Base-by-base conservation (phyloP, 2,797 vertebrate species). In the Emys orbicularis region DNA sequence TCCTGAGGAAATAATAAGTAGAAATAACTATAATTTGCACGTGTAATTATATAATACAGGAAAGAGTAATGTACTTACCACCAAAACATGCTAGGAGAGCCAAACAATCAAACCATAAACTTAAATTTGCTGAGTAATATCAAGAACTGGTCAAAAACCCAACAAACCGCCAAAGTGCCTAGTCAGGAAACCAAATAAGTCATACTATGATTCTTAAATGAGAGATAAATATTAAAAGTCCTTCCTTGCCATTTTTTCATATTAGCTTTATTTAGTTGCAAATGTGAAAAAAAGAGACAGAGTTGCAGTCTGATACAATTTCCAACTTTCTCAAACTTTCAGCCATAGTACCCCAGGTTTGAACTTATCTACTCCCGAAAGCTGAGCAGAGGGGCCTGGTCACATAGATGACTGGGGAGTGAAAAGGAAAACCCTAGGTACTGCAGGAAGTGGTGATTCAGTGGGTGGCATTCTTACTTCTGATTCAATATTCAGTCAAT, bases 1-100 rank as follows among this genome's bases (percentile, higher is more conserved):
- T 91, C 93, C 87, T 88, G 85, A 95, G 65, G 94, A 96, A 96
- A 84, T 76, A 93, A 23, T 11, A 83, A 88, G 37, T 31, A 88
- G n/a, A 96, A 96, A 79, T 72, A 19, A 94, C 86, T 89, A 92
- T 68, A 34, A 72, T 88, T n/a, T 68, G n/a, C n/a, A 68, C 5
- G 19, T 65, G 50, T 84, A 90, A 94, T 90, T 90, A 86, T n/a
- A 68, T 72, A 89, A 54, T 90, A 89, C 41, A 81, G 83, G 57
- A 94, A 91, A 92, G 57, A 85, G 41, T 84, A 74, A 91, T 88
- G 85, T 50, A 57, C 94, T 82, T 92, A 95, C 89, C 68, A 91
- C 19, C 94, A 88, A 91, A 91, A 81, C 95, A 83, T 0, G 77
- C 56, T 50, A 83, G 57, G 53, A 49, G 52, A 88, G 86, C 61